Base-by-base conservation (phyloP, 2,113 vertebrate genomes). In the Arizona elegans region DNA sequence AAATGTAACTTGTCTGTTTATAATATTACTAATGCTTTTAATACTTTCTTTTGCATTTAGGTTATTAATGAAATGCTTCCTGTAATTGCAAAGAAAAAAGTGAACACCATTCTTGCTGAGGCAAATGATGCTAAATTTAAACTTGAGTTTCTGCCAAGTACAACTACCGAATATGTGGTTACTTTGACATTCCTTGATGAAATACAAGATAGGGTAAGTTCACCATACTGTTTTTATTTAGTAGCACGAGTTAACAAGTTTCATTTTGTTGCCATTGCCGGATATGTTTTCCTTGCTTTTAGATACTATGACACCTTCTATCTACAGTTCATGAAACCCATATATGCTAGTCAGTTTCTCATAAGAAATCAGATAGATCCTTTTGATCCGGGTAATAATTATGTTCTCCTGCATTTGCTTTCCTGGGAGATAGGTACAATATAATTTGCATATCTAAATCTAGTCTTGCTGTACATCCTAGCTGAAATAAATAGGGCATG, bases 141-240 rank as follows among this genome's bases (percentile, higher is more conserved):
- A 94, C 97, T 99, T 47, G 97, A 98, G 65, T 96, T 96, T 91
- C n/a, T 93, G 55, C 98, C 98, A 87, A 95, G 96, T 0, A 96
- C 96, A 4, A 98, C 98, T 55, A 96, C 90, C 38, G 98, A 99
- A 93, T 98, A 98, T 29, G 98, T 98, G 47, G 96, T 97, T 93
- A 98, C 94, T 75, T 97, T 99, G 93, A 95, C 96, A 38, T 98
- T 98, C 95, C 97, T 98, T 93, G 98, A 98, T 52, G 97, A 98
- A 91, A 98, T 98, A 95, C 97, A 98, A 92, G 97, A 98, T 43
- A 97, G 98, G 97, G 98, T 99, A 95, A 97, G 97, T 96, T 8
- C 38, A 26, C 12, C 26, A 29, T 59, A 13, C 4, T 58, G 58
- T 19, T 23, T 5, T 52, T 55, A 59, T 38, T 58, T 81, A 59